Conservation (phyloP, 2,797 vertebrate genomes). For the Lacerta agilis region DNA sequence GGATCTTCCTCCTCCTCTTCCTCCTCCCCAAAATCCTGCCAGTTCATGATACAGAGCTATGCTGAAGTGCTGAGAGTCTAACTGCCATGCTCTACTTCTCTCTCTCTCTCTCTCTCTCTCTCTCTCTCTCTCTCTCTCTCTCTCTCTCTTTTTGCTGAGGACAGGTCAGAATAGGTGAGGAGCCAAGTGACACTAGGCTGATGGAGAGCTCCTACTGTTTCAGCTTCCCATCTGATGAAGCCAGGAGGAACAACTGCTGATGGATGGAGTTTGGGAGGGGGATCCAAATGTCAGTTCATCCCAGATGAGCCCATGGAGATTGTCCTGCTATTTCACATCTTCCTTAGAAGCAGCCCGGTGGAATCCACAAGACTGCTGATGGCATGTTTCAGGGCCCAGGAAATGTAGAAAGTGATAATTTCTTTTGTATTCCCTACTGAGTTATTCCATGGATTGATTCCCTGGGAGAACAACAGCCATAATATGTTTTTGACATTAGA, state of each 20-base stretch:
- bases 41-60: no score
- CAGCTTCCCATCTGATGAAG: neutral
- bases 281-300: neutral
- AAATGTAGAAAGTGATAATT: neutral
- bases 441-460: constrained; percentile 15
- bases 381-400: neutral
- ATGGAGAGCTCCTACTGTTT: neutral
- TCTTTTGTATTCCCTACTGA: neutral
- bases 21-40: no score
- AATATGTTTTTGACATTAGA: constrained; percentile 7
- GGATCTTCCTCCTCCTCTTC: no score
- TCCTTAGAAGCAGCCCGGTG: neutral
- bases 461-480: neutral
- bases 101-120: no score
- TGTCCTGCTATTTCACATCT: constrained; percentile 27
- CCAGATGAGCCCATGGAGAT: neutral
- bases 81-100: no score
- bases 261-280: neutral
- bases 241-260: neutral
- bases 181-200: neutral
- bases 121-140: no score
- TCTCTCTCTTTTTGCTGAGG: neutral
- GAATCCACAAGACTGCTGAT: neutral
- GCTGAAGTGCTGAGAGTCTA: no score
- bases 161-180: neutral